Conservation (phyloP, 1,140 invertebrate species). For the Bilobella aurantiaca region DNA sequence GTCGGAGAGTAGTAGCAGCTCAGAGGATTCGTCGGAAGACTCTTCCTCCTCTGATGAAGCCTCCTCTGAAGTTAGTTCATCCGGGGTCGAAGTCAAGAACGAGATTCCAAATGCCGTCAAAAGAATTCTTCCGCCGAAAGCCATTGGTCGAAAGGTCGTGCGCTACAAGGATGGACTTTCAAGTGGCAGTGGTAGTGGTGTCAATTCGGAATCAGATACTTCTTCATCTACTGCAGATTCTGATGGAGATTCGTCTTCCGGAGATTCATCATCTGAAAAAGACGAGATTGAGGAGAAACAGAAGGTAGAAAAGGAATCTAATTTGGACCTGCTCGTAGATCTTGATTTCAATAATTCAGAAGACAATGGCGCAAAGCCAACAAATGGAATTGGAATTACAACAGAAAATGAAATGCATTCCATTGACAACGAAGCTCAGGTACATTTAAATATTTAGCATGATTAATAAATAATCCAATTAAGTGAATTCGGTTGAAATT, state of each 20-base stretch:
- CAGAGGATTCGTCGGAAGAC: conserved; percentile 19
- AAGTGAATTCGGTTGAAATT: too few relatives aligned
- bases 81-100: conserved; percentile 12
- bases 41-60: conserved; percentile 39
- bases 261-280: conserved; percentile 33
- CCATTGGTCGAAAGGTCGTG: not conserved
- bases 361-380: not conserved
- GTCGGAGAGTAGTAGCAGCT: conserved; percentile 1
- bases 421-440: too few relatives aligned
- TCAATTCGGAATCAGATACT: conserved; percentile 29
- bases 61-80: conserved; percentile 24
- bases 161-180: not conserved
- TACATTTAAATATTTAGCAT: too few relatives aligned
- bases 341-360: conserved; percentile 48
- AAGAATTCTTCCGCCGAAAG: not conserved
- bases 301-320: conserved; percentile 43
- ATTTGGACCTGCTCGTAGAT: conserved; percentile 72
- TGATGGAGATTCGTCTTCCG: not conserved
- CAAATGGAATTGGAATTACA: not conserved
- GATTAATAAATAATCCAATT: too few relatives aligned
- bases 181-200: conserved; percentile 9
- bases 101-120: not conserved
- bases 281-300: conserved; percentile 39
- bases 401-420: not conserved
- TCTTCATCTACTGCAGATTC: conserved; percentile 31